Base-by-base conservation (phyloP, 2,888 invertebrate species). In the Platycnemis pennipes region DNA sequence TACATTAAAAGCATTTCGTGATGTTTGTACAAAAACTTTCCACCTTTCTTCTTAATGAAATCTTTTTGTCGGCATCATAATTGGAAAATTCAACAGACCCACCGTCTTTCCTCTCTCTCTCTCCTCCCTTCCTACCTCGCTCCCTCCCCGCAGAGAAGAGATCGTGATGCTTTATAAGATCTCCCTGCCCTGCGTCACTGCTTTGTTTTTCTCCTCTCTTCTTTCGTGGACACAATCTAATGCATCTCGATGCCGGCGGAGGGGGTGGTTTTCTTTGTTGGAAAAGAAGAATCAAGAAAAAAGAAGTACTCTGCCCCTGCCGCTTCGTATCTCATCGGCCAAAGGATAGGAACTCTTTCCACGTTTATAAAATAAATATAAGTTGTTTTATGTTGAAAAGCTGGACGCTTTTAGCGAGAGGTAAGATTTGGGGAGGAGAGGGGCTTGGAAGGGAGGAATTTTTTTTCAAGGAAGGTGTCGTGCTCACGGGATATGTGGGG, bases 61-160 rank as follows among this genome's bases (percentile, higher is more conserved):
- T 91, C 91, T 91, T 91, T 91, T 91, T 63, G 91, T 91, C 91
- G 91, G 91, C 91, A 91, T 91, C 91, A 53, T 91, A 91, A 91
- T 91, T 91, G 91, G 91, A 91, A 91, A 91, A 91, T 44, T 69
- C 91, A 91, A 91, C 91, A 63, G 91, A 91, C 63, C 91, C 91
- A 22, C 87, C 46, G 26, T n/a, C n/a, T 69, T 44, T 13, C 37
- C 42, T 26, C 56, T 44, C 44, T 8, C 46, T 31, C 89, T 44
- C 44, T 8, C 44, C 42, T 26, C 86, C 44, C 86, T 44, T 42
- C 31, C 42, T 13, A 11, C n/a, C 44, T 86, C 87, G 26, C 44
- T 87, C 11, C 44, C 86, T 44, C 86, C n/a, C 86, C 2, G 31
- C 4, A 77, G 37, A 31, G 37, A 37, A 11, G 7, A 77, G 77